Percentiles rank a stretch among this genome's conserved stretches.
Conservation (phyloP, 2,888 invertebrate species). For the Carabus problematicus region DNA sequence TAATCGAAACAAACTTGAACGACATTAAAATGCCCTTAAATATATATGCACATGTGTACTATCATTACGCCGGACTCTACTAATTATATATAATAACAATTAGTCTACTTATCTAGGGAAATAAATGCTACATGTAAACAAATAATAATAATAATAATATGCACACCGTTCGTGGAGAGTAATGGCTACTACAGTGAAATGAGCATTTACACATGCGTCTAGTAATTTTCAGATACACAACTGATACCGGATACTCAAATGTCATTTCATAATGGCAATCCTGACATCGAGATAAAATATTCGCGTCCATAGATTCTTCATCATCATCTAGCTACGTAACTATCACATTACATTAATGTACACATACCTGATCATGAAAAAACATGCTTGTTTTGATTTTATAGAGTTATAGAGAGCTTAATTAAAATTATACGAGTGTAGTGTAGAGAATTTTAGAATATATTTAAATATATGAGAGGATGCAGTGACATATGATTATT, state of each 20-base stretch:
- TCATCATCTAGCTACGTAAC: slow-evolving; percentile 28
- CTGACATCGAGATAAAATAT: slow-evolving; percentile 31
- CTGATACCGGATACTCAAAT: background rate
- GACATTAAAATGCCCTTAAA: too few relatives aligned
- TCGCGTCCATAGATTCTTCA: slow-evolving; percentile 1
- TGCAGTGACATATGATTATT: slow-evolving; percentile 34
- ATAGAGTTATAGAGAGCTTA: background rate
- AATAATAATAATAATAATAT: too few relatives aligned
- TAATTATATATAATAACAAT: too few relatives aligned
- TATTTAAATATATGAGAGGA: slow-evolving; percentile 22
- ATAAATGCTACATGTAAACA: too few relatives aligned
- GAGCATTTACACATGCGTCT: too few relatives aligned
- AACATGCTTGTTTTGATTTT: slow-evolving; percentile 9
- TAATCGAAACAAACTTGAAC: too few relatives aligned
- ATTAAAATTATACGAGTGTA: slow-evolving; percentile 2
- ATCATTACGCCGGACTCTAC: too few relatives aligned
- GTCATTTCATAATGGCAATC: slow-evolving; percentile 39
- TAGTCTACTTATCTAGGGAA: too few relatives aligned
- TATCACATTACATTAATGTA: slow-evolving; percentile 39
- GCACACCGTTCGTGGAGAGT: too few relatives aligned
- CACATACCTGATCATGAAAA: slow-evolving; percentile 38
- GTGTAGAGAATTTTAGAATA: slow-evolving; percentile 7
- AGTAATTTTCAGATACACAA: too few relatives aligned
- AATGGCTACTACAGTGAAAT: too few relatives aligned
- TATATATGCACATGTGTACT: too few relatives aligned